Percentiles rank a stretch among this genome's conserved stretches.
phyloP scores from a whole-genome alignment of 1,140 invertebrate genomes.

The Pissodes strobi region DNA sequence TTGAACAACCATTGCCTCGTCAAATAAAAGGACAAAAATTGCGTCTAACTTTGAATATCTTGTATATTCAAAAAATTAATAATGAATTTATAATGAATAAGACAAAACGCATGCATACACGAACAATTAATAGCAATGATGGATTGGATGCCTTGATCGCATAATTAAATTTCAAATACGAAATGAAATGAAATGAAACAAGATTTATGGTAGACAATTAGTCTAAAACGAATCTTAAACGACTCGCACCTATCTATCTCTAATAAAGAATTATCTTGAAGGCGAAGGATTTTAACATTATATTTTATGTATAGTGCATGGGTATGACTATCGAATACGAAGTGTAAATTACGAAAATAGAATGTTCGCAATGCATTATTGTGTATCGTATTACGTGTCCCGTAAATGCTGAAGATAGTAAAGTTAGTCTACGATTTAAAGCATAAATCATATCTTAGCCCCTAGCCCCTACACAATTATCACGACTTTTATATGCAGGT shows the following conservation, averaged over 20 bases:
- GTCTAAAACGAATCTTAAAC: constrained; percentile 7
- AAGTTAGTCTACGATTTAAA: no score
- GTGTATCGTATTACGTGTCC: background rate
- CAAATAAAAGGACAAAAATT: no score
- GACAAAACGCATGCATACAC: no score
- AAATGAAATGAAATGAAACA: no score
- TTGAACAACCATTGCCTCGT: no score
- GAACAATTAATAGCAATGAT: no score
- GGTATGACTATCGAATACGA: constrained; percentile 13
- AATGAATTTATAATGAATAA: no score
- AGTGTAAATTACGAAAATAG: constrained; percentile 4
- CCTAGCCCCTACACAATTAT: no score
- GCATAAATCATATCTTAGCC: no score
- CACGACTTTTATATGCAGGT: no score
- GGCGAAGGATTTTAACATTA: constrained; percentile 9
- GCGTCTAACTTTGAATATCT: no score
- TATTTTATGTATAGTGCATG: constrained; percentile 3
- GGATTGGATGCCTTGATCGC: constrained; percentile 4
- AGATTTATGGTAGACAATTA: constrained; percentile 3
- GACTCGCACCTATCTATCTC: constrained; percentile 1
- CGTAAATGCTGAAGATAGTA: background rate
- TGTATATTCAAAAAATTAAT: no score
- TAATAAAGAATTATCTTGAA: background rate
- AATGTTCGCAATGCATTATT: constrained; percentile 18
- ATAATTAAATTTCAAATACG: constrained; percentile 17